These are phyloP conservation scores for Thalassophryne amazonica DNA, from an alignment of 2,797 vertebrate genomes.

Conservation along the genomic window DNA sequence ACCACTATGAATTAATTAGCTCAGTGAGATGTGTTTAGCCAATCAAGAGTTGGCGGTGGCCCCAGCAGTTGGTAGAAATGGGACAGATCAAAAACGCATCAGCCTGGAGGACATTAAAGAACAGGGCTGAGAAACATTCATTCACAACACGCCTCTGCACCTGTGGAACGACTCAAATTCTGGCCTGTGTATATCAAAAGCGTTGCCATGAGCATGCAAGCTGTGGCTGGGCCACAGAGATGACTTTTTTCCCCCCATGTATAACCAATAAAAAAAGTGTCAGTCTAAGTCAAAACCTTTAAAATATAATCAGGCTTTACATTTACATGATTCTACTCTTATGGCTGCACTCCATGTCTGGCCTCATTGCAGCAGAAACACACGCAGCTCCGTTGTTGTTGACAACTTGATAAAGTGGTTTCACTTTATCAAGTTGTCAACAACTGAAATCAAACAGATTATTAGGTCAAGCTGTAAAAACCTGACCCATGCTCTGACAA, in stretches of 20 bases:
- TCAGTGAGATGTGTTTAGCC: no score
- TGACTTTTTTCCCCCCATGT: background rate
- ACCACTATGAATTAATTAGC: no score
- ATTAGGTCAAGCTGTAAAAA: constrained; percentile 15
- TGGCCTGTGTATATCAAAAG: constrained; percentile 34
- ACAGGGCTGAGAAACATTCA: no score
- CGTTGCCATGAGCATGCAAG: background rate
- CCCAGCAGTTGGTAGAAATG: no score
- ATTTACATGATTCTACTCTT: background rate
- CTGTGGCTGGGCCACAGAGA: background rate
- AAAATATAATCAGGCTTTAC: no score
- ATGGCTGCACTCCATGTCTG: background rate
- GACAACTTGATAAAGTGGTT: background rate
- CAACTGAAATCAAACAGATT: constrained; percentile 18
- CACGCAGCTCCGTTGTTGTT: background rate
- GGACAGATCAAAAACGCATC: no score
- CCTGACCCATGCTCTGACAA: constrained; percentile 31
- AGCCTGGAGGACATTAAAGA: no score
- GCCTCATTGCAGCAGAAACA: background rate
- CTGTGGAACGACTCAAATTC: constrained; percentile 19
- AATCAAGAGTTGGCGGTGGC: no score
- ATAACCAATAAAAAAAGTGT: constrained; percentile 13
- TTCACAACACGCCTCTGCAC: no score
- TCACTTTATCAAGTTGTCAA: constrained; percentile 4
- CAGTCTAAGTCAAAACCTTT: no score